phyloP scores from a whole-genome alignment of 2,113 vertebrate genomes.

The Oriolus oriolus region DNA sequence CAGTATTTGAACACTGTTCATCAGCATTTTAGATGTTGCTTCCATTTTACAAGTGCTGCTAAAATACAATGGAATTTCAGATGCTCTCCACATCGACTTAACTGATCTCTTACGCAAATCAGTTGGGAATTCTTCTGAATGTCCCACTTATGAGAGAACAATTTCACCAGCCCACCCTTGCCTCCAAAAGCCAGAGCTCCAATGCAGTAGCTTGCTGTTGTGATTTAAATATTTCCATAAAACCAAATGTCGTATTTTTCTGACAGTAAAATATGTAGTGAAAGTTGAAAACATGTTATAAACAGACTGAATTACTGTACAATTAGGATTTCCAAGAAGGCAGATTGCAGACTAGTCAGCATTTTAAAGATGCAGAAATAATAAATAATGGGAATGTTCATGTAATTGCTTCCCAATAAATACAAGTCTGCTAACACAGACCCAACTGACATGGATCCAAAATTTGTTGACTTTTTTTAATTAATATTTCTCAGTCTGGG shows the following conservation, averaged over 20 bases:
- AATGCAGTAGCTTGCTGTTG: conserved; percentile 5
- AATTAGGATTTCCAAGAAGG: conserved; percentile 39
- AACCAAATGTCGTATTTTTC: conserved; percentile 39
- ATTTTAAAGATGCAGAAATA: conserved; percentile 54
- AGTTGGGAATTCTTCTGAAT: conserved; percentile 12
- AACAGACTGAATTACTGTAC: conserved; percentile 24
- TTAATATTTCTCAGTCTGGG: not conserved
- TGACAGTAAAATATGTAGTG: conserved; percentile 52
- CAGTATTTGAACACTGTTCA: not conserved
- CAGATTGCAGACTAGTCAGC: conserved; percentile 10
- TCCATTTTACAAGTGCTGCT: not conserved
- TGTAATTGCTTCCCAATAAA: conserved; percentile 4
- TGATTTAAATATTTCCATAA: conserved; percentile 59
- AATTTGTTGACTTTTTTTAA: not conserved
- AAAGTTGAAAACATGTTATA: conserved; percentile 63
- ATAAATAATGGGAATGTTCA: conserved; percentile 27
- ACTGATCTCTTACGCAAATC: not conserved
- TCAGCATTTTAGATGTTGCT: not conserved
- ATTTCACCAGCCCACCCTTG: not conserved
- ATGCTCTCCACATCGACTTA: not conserved
- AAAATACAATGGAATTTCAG: conserved; percentile 1
- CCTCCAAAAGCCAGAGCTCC: conserved; percentile 16
- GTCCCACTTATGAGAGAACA: not conserved
- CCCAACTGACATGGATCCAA: not conserved
- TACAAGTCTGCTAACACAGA: not conserved